Conservation (phyloP, 2,888 invertebrate genomes). For the Ectropis crepuscularia region DNA sequence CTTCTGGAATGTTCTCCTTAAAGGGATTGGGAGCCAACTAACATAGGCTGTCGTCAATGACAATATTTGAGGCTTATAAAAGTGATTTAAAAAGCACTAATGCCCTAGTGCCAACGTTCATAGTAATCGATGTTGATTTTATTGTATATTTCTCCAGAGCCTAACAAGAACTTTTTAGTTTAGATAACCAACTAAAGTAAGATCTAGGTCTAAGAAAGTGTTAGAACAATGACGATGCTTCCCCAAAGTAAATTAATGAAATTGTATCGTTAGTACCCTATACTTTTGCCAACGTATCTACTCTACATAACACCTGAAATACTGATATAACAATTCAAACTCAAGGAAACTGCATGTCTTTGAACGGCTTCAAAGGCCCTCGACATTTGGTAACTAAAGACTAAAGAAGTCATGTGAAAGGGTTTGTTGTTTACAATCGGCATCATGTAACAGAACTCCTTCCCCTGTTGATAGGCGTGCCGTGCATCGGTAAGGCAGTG, state of each 20-base stretch:
- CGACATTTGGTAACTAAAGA: slow-evolving; percentile 23
- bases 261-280: too few species aligned
- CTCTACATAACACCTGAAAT: too few species aligned
- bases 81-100: background rate
- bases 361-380: slow-evolving; percentile 20
- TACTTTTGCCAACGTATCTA: too few species aligned
- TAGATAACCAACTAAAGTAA: too few species aligned
- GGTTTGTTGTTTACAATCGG: slow-evolving; percentile 60
- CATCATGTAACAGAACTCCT: slow-evolving; percentile 60
- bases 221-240: too few species aligned
- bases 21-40: slow-evolving; percentile 6
- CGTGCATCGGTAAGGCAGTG: slow-evolving; percentile 65
- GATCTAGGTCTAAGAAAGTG: too few species aligned
- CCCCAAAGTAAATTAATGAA: too few species aligned
- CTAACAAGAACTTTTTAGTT: too few species aligned
- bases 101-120: too few species aligned
- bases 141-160: too few species aligned
- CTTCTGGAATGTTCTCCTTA: slow-evolving; percentile 31
- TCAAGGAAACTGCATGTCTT: slow-evolving; percentile 7
- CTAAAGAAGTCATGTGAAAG: slow-evolving; percentile 49
- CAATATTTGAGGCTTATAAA: background rate
- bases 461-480: slow-evolving; percentile 68
- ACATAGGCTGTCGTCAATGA: background rate
- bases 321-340: too few species aligned
- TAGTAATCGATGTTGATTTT: too few species aligned